Base-by-base conservation (phyloP, 2,888 invertebrate genomes). In the Melolontha melolontha region DNA sequence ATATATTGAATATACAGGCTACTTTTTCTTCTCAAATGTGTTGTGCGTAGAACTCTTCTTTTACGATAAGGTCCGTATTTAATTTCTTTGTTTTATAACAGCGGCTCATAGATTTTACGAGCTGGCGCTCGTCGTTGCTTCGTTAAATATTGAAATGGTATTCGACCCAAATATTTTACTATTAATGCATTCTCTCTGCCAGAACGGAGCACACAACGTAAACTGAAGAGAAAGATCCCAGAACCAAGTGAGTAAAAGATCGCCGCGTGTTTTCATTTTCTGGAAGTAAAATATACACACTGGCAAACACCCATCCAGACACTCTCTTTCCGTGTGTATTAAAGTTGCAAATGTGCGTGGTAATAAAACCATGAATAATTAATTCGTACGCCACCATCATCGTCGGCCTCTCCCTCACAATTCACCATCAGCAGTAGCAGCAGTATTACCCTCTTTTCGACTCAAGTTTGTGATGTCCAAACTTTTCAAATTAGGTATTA, bases 341-440 rank as follows among this genome's bases (percentile, higher is more conserved):
- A 52, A 52, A 52, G 51, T 52, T 52, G 51, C 29, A 52, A 34
- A 52, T 52, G 51, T 52, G 29, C 29, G 34, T 29, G 51, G 51
- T 52, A 52, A 52, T 52, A 52, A 52, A 52, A 52, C 34, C 51
- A 34, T 52, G 51, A 52, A 52, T 52, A 52, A 52, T 52, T 52
- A 52, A 52, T 52, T 11, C 34, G 51, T 12, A 10, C 11, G 51
- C 51, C 11, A 22, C 51, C 34, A 34, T 34, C 34, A 34, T 34
- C 6, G 34, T 34, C 6, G 34, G 10, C 34, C 34, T 34, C 34
- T 34, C 34, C 34, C 34, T 34, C 34, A 34, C 34, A 34, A 34
- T 34, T 34, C 34, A 6, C 34, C 34, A 34, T 34, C 34, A 34
- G 34, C 6, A 34, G 34, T 34, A 34, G 34, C 34, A 34, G 10